Evolutionary conservation across 2,113 vertebrate genomes (phyloP), one percentile per base, ranked within the genome.

Genomic region (Muscicapa adusta): DNA sequence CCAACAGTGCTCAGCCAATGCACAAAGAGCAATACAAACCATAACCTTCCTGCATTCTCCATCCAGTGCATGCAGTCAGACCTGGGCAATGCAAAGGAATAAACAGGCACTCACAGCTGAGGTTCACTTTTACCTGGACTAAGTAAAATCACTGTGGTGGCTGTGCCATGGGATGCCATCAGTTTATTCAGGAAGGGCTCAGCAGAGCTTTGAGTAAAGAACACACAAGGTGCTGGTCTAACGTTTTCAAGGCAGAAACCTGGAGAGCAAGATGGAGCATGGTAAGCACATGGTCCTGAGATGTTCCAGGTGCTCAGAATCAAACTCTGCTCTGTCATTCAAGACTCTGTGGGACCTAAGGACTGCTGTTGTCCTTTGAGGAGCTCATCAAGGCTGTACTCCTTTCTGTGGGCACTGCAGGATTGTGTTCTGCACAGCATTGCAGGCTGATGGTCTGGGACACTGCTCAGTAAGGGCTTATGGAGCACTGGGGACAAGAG

Each of bases 1-100:
- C 38, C 1, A 1, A 2, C 42, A 18, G 23, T 42, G 23, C 48
- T 73, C 60, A 61, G 63, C 0, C 3, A 57, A 65, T 4, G 20
- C 29, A 34, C 48, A 63, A 50, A 63, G 47, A 11, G 18, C 68
- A 47, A 9, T 15, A 33, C 34, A 89, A 51, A 53, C 36, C 45
- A 53, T 8, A 63, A 63, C 29, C 18, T 42, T 38, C 36, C 63
- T 65, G 36, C 20, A 45, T 24, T 18, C 0, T 0, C n/a, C 26
- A 24, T 34, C 45, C 40, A 5, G 36, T 20, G 51, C 0, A 1
- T 50, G 77, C 56, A 47, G 3, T 38, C 50, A 38, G 65, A 76
- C 31, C 33, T 31, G 33, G 23, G 18, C 51, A 31, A 63, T 10
- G n/a, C 18, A 67, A 51, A 67, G 13, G 50, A 51, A 72, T 45